These are phyloP conservation scores for Callospermophilus lateralis DNA, from an alignment of 2,113 vertebrate genomes.

Conservation along the genomic window DNA sequence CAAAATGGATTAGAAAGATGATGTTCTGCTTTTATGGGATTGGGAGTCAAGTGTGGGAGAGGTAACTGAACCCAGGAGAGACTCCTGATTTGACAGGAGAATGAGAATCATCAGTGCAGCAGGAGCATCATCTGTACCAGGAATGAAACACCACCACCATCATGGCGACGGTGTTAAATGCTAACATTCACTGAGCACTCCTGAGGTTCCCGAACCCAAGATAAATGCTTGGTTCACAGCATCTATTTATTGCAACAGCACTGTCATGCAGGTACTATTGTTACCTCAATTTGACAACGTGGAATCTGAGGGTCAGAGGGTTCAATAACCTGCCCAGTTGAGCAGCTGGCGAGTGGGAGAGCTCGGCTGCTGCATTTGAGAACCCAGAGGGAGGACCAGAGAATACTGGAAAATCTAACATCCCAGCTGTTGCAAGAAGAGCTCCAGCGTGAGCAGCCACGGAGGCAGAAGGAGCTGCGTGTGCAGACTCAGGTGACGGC, in stretches of 20 bases:
- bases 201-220: not conserved
- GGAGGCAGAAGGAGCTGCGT: not conserved
- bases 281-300: fast-evolving
- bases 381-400: fast-evolving
- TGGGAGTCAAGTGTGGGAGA: not conserved
- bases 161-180: fast-evolving
- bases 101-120: fast-evolving
- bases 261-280: not conserved
- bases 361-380: not conserved
- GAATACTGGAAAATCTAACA: not conserved
- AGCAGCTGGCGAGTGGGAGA: not conserved
- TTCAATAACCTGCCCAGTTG: not conserved
- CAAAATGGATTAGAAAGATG: not conserved
- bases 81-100: not conserved
- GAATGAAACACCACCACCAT: fast-evolving
- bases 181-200: not conserved
- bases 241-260: not conserved
- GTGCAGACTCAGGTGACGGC: not conserved
- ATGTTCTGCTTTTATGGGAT: not conserved
- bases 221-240: not conserved
- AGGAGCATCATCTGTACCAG: not conserved
- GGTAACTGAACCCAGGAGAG: not conserved
- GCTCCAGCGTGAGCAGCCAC: not conserved
- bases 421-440: not conserved
- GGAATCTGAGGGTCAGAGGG: not conserved